A percentile compares a stretch with the other conserved stretches of the same genome.
phyloP scores from a whole-genome alignment of 2,888 invertebrate species.

The Bugulina stolonifera region DNA sequence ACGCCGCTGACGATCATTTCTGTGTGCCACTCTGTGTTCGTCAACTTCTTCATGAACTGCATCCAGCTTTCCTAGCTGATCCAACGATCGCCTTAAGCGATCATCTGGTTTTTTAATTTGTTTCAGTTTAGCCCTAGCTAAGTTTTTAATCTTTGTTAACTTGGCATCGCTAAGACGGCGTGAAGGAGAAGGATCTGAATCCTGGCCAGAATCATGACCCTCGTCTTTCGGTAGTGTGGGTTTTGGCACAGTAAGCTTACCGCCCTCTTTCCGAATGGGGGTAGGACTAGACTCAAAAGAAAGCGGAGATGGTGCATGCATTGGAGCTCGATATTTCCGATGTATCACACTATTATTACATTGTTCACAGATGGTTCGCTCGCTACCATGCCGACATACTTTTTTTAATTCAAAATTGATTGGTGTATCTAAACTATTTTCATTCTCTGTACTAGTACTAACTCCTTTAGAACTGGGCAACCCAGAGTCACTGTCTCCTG shows the following conservation, averaged over 20 bases:
- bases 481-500: background rate
- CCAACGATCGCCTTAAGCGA: background rate
- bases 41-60: background rate
- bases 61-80: background rate
- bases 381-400: constrained; percentile 13
- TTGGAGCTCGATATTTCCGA: background rate
- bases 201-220: background rate
- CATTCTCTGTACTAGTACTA: background rate
- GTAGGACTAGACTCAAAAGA: background rate
- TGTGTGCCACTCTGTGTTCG: background rate
- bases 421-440: background rate
- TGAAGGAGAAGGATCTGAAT: background rate
- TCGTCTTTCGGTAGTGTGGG: background rate
- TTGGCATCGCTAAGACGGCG: background rate
- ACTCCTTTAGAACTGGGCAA: too few relatives aligned
- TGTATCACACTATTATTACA: constrained; percentile 6
- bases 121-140: constrained; percentile 17
- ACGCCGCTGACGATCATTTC: background rate
- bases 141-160: constrained; percentile 4
- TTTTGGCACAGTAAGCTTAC: background rate
- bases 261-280: background rate
- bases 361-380: background rate
- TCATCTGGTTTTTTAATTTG: background rate
- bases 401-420: background rate
- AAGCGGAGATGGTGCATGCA: background rate